These are phyloP conservation scores for Scomber scombrus DNA, from an alignment of 2,113 vertebrate genomes.

Conservation along the genomic window DNA sequence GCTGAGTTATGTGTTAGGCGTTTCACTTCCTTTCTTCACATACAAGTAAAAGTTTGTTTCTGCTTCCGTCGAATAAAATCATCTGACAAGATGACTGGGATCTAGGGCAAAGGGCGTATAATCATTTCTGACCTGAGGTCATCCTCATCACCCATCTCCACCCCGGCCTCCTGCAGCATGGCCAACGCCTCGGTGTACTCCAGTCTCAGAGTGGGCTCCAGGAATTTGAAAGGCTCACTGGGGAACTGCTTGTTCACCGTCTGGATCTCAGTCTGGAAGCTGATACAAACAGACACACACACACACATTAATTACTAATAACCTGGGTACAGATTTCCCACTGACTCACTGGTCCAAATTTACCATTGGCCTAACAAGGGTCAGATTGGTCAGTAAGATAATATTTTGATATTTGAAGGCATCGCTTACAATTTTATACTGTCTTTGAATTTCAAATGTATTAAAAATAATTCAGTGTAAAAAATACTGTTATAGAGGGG, in stretches of 20 bases:
- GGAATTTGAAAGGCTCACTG: conserved; percentile 96
- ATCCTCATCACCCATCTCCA: conserved; percentile 98
- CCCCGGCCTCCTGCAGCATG: conserved; percentile 93
- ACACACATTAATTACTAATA: not conserved
- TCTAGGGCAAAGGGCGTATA: not conserved
- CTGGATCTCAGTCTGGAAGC: conserved; percentile 97
- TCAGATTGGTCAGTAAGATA: not conserved
- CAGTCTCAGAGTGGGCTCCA: conserved; percentile 96
- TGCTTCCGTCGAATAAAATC: conserved; percentile 10
- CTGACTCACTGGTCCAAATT: not conserved
- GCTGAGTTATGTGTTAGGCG: not conserved
- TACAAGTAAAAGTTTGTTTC: not conserved
- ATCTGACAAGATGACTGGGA: conserved; percentile 8
- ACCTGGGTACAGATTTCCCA: not conserved
- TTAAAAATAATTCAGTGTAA: not conserved
- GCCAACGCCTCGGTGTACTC: conserved; percentile 94
- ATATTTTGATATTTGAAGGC: not conserved
- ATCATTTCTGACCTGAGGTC: conserved; percentile 91
- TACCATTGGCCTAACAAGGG: not conserved
- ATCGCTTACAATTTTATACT: not conserved
- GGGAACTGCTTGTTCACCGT: conserved; percentile 94
- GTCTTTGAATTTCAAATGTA: not conserved
- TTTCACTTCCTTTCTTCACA: conserved; percentile 30
- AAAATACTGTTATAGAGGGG: no score
- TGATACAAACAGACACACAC: conserved; percentile 51